Base-by-base conservation (phyloP, 2,113 vertebrate species). In the Chionis minor region DNA sequence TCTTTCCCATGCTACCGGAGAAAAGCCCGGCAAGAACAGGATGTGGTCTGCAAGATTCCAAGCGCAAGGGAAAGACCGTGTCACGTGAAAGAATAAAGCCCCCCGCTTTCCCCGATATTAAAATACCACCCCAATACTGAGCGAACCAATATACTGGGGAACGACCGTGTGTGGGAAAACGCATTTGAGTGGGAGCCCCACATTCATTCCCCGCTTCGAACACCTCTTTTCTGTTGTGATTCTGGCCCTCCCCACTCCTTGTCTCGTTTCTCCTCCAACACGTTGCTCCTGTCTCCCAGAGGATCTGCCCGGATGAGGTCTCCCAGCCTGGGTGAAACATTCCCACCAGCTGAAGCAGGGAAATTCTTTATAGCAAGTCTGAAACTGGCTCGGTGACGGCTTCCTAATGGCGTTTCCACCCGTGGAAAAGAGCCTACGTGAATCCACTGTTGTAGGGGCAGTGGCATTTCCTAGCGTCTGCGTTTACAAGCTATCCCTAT, bases 161-260 rank as follows among this genome's bases (percentile, higher is more conserved):
- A 55, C 0, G 2, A 19, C 1, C 7, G 4, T 0, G 1, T 18
- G 45, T 12, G 0, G 1, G 5, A 74, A 54, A 23, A 18, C 18
- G 8, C 4, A 10, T 9, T 24, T 8, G 14, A 54, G 21, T 7
- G 14, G 40, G 33, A 65, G 38, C 17, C 28, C 35, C 11, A 3
- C 0, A 4, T 15, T 54, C 6, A 22, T 13, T 71, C 27, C 19
- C 35, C 3, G 1, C 8, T 45, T 42, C 17, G 8, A 20, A 23
- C 30, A 18, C 26, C 24, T 12, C 0, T 35, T 62, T 70, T 55
- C 12, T 15, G 10, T 12, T 13, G 22, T 16, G n/a, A 20, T 22
- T 56, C 35, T 42, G 28, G 27, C 23, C 42, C 12, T 42, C 15
- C 15, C 18, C 5, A 28, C 4, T 27, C 22, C 30, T 26, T 2